Evolutionary conservation across 1,140 invertebrate genomes (phyloP), one percentile per base, ranked within the genome.

Genomic region (Drosophila jambulina): DNA sequence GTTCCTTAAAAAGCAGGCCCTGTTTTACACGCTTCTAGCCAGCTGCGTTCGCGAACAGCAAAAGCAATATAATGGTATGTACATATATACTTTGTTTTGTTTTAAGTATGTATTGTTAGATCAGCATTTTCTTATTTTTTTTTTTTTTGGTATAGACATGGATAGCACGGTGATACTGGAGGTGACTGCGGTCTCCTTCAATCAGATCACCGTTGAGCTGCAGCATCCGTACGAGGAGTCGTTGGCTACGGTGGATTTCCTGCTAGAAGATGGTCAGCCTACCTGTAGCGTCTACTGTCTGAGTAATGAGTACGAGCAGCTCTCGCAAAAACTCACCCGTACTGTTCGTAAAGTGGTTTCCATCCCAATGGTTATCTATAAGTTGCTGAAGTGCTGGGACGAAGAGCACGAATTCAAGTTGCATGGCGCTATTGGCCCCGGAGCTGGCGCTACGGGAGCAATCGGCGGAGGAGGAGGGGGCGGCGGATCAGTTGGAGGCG

Each of bases 151-250:
- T 72, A 71, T 93, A 93, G 97, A 97, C 91, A 93, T 96, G 23
- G 96, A 97, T 74, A 96, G 95, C 69, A 95, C 96, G 36, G 95
- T 97, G 4, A 98, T 98, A 94, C 96, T 99, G 91, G 98, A 99
- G 94, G 95, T 99, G 72, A 98, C 96, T 78, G 97, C 98, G 8
- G 93, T 98, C 4, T 98, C 97, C 1, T 96, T 96, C 94, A 96
- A 97, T 61, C 97, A 98, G 91, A 95, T 99, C 58, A 97, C 96
- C 17, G 95, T 99, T 6, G 96, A 97, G 34, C 95, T 99, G 92
- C 98, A 99, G 92, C 98, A 99, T 94, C 98, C 98, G 1, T 94
- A 96, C 29, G 97, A 98, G 86, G 97, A 99, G 92, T 97, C 96
- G 65, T 96, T 99, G 95, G 96, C 98, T 0, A 99, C 98, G 0